Base-by-base conservation (phyloP, 2,888 invertebrate species). In the Andrena haemorrhoa region DNA sequence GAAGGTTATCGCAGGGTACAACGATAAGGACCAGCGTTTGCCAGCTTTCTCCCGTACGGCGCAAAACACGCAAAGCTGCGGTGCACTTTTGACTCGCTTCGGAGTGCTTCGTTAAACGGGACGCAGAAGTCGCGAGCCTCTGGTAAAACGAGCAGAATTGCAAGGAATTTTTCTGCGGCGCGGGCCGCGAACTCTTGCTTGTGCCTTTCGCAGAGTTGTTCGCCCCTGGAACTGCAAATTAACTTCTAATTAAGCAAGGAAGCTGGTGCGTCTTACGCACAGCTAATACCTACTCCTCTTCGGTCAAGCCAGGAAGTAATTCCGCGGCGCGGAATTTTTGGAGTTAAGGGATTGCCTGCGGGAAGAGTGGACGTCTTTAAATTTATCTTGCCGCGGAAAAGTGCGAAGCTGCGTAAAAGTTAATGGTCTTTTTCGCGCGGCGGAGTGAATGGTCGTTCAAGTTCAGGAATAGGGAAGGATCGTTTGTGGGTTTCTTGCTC, bases 21-120 rank as follows among this genome's bases (percentile, higher is more conserved):
- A 74, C 58, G 83, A 83, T 83, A 82, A 83, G 78, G 77, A 83
- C 82, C 61, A 82, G 82, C 53, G 82, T 78, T 82, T 74, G 64
- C 47, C 77, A 64, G 82, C 82, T 83, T 84, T 84, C 83, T 84
- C 83, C 26, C 20, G 47, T 72, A 23, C 65, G 58, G 29, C 70
- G 51, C 33, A 51, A 78, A 73, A 74, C 75, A 73, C 72, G 83
- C 82, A 51, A 82, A 64, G 75, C 77, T 64, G 64, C 74, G 73
- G 73, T 81, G 69, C 51, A 68, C 23, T 35, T 26, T 68, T 26
- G 49, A 61, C 5, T 47, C n/a, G 47, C 58, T 16, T 26, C 63
- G 6, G 51, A 51, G 20, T 51, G 51, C 2, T 51, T 51, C 51
- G 51, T n/a, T 51, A 20, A 20, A 8, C 8, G 20, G 20, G 8